Base-by-base conservation (phyloP, 2,888 invertebrate species). In the Xestia c-nigrum region DNA sequence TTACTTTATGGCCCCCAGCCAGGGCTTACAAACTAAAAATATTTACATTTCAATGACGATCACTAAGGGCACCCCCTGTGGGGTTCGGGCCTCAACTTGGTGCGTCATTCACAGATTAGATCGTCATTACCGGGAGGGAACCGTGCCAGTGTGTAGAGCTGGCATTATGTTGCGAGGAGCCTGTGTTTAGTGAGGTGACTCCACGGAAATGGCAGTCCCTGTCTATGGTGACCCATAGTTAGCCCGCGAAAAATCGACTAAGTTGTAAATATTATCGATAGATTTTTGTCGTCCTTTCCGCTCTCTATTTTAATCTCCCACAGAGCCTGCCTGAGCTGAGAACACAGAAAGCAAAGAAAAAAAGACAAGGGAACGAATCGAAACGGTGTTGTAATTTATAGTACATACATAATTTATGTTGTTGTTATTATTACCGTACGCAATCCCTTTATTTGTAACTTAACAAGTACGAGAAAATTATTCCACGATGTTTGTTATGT, bases 361-460 rank as follows among this genome's bases (percentile, higher is more conserved):
- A 74, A 87, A 81, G 72, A 65, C 59, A 76, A 65, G 52, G 66
- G 61, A 55, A 70, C 73, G 55, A 74, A 66, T 66, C 72, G 69
- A 74, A 68, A 68, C 74, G 71, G 75, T 81, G 79, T 67, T 72
- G 69, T 71, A 59, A 57, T 59, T 47, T n/a, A 64, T 7, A 63
- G 72, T 70, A 74, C 77, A 63, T 70, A 74, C 77, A 63, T 77
- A 71, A 57, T 81, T 52, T 68, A 64, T 40, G 69, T 86, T 85
- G 81, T 87, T 87, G 79, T 87, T 87, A 76, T 81, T 85, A 64
- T 81, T 77, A 73, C 61, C 73, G 77, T 76, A 68, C 46, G 65
- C n/a, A 67, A 59, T 65, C 12, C 38, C 61, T 78, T 64, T 43
- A 69, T 72, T 79, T 65, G 31, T 69, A 76, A 57, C 12, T 46